Conservation (phyloP, 2,113 vertebrate species). For the Dipodomys stephensi region DNA sequence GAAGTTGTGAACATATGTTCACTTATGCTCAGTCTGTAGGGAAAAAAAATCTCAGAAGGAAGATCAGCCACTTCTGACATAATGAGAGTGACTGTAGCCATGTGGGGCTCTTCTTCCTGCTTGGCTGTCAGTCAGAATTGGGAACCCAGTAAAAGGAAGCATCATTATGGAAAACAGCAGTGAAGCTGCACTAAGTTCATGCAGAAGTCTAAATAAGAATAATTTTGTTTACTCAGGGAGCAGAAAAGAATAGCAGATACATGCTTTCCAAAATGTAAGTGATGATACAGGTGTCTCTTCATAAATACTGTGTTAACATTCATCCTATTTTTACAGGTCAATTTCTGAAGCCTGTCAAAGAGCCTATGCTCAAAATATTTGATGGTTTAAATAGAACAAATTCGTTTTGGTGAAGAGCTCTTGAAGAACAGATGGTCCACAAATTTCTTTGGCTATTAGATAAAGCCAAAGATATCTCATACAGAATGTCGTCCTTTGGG, state of each 20-base stretch:
- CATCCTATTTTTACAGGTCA: background rate
- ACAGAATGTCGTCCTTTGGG: constrained; percentile 60
- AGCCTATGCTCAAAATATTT: background rate
- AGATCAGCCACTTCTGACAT: background rate
- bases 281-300: background rate
- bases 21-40: background rate
- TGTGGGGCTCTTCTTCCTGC: constrained; percentile 60
- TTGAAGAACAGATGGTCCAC: constrained; percentile 44
- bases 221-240: background rate
- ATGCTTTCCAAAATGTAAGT: constrained; percentile 27
- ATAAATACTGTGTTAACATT: background rate
- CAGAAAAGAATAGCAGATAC: background rate
- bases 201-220: background rate
- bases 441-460: background rate
- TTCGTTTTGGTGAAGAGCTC: constrained; percentile 49
- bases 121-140: constrained; percentile 55
- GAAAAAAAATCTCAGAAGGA: constrained; percentile 1
- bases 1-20: background rate
- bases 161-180: constrained; percentile 49
- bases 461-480: background rate
- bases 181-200: background rate
- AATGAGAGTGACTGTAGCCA: constrained; percentile 18
- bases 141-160: constrained; percentile 40
- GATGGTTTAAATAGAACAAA: constrained; percentile 54
- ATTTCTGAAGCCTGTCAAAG: constrained; percentile 6